Evolutionary conservation across 1,140 invertebrate genomes (phyloP).

Genomic region (Achatina immaculata): DNA sequence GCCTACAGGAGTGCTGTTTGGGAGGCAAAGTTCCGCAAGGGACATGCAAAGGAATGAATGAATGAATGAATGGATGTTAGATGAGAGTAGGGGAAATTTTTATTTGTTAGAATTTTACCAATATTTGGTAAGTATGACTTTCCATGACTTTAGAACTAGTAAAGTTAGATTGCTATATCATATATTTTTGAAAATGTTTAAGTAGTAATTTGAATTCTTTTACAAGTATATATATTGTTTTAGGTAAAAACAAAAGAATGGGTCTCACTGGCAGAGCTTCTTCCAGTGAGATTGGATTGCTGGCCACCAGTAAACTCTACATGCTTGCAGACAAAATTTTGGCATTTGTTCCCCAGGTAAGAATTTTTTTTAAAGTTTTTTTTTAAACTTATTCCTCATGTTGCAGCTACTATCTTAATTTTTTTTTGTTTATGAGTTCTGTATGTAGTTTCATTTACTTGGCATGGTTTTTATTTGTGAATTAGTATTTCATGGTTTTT

Average conservation of each 20-base stretch:
- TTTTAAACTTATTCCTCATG: not conserved
- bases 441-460: not conserved
- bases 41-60: too few species aligned
- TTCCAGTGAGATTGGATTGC: conserved; percentile 93
- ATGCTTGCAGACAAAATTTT: conserved; percentile 95
- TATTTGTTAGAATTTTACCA: too few species aligned
- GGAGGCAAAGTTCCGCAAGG: too few species aligned
- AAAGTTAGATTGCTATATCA: too few species aligned
- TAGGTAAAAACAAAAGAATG: conserved; percentile 89
- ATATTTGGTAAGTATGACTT: too few species aligned
- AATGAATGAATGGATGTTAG: too few species aligned
- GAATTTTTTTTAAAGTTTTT: not conserved
- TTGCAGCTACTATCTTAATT: not conserved
- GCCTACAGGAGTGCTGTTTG: too few species aligned
- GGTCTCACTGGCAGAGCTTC: conserved; percentile 93
- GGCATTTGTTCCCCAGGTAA: conserved; percentile 98
- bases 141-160: too few species aligned
- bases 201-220: too few species aligned
- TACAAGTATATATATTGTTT: too few species aligned
- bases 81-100: too few species aligned
- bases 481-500: not conserved
- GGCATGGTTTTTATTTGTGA: not conserved
- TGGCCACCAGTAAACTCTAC: conserved; percentile 99
- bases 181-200: too few species aligned
- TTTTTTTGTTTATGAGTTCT: not conserved